phyloP scores from a whole-genome alignment of 2,888 invertebrate species.

The Eristalis arbustorum region DNA sequence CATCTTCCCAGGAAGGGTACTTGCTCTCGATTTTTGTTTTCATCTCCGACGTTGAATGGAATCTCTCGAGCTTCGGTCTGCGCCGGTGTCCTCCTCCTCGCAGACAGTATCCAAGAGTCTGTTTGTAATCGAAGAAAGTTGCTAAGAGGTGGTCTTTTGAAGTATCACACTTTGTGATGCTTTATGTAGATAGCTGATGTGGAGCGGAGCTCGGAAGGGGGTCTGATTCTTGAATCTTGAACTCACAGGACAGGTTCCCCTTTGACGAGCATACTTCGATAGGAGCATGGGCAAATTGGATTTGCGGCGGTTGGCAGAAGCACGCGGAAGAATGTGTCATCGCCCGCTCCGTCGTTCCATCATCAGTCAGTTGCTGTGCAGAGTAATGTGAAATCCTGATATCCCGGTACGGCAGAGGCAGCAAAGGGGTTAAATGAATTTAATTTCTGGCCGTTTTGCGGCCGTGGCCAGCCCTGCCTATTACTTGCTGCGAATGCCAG shows the following conservation, averaged over 20 bases:
- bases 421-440: conserved; percentile 62
- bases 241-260: not conserved
- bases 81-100: not conserved
- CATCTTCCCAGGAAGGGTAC: conserved; percentile 35
- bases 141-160: conserved; percentile 38
- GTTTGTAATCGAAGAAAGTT: conserved; percentile 48
- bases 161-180: conserved; percentile 42
- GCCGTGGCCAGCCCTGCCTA: conserved; percentile 35
- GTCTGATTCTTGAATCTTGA: conserved; percentile 13
- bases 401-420: conserved; percentile 1
- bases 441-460: conserved; percentile 65
- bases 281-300: conserved; percentile 27
- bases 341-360: not conserved
- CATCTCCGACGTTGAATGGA: conserved; percentile 46
- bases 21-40: conserved; percentile 53
- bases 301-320: conserved; percentile 14
- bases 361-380: conserved; percentile 7
- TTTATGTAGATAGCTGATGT: conserved; percentile 30
- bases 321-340: conserved; percentile 38
- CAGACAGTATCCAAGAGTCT: not conserved
- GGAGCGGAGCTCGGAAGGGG: conserved; percentile 17
- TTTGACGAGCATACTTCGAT: not conserved
- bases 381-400: conserved; percentile 55
- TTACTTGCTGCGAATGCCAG: conserved; percentile 21
- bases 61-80: conserved; percentile 7